A percentile compares a stretch with the other conserved stretches of the same genome.
Conservation (phyloP, 2,113 vertebrate species). For the Misgurnus mizolepis region DNA sequence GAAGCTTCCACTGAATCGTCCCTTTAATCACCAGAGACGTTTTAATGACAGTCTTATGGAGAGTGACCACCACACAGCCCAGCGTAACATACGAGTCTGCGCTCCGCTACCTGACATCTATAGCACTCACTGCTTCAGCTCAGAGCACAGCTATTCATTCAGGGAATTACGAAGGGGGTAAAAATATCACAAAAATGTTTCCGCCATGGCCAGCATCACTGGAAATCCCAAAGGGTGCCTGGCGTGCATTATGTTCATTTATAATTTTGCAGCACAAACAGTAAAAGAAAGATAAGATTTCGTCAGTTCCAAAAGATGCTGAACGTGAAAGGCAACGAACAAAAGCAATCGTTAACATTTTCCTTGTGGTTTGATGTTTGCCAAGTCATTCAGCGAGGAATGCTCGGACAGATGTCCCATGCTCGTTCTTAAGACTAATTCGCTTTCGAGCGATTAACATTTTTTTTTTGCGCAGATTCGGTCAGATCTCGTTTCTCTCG, state of each 20-base stretch:
- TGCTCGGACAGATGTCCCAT: not conserved
- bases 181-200: not conserved
- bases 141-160: not conserved
- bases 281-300: conserved; percentile 4
- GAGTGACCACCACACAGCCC: conserved; percentile 38
- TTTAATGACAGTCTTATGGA: conserved; percentile 44
- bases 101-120: conserved; percentile 45
- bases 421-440: conserved; percentile 7
- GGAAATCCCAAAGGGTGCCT: conserved; percentile 16
- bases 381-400: not conserved
- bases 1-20: conserved; percentile 42
- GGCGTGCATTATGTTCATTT: not conserved
- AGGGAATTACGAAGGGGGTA: not conserved
- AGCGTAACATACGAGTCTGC: conserved; percentile 33
- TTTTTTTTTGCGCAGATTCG: conserved; percentile 9
- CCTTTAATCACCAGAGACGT: conserved; percentile 52
- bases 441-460: not conserved
- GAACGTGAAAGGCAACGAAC: not conserved
- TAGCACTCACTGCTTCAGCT: conserved; percentile 29
- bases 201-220: not conserved
- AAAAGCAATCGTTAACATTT: not conserved
- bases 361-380: not conserved
- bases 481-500: not conserved
- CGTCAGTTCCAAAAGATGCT: not conserved
- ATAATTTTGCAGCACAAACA: not conserved